These are phyloP conservation scores for Agrotis ipsilon DNA, from an alignment of 2,888 invertebrate species.

Conservation along the genomic window DNA sequence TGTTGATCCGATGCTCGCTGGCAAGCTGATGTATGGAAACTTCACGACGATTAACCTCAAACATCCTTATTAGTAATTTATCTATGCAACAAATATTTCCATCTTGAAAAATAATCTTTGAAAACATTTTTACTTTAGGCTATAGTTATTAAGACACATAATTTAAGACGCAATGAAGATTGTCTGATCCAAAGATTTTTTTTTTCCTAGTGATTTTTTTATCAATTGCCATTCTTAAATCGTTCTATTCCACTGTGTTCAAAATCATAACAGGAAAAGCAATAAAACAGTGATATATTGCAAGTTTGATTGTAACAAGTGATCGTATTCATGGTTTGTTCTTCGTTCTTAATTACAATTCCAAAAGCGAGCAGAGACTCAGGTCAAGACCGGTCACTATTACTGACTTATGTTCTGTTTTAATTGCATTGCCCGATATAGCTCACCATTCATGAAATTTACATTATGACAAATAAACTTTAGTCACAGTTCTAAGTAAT, in stretches of 20 bases:
- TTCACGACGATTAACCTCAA: conserved; percentile 2
- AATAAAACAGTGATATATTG: conserved; percentile 19
- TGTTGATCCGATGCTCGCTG: conserved; percentile 18
- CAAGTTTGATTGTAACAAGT: conserved; percentile 37
- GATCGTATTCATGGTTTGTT: conserved; percentile 43
- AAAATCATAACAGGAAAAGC: conserved; percentile 3
- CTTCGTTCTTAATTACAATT: conserved; percentile 61
- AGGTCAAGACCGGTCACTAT: conserved; percentile 68
- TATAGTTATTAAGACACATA: no score
- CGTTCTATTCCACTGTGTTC: background rate
- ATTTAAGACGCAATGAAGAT: no score
- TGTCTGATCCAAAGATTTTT: background rate
- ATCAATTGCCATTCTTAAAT: conserved; percentile 2
- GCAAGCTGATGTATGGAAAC: conserved; percentile 11
- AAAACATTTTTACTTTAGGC: no score
- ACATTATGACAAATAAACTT: conserved; percentile 61
- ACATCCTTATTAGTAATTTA: conserved; percentile 14
- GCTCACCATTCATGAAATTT: conserved; percentile 59
- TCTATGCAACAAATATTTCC: conserved; percentile 8
- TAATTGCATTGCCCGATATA: conserved; percentile 64
- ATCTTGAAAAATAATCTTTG: background rate
- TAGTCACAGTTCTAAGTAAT: conserved; percentile 62
- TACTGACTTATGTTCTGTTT: conserved; percentile 63
- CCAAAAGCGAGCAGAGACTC: conserved; percentile 59
- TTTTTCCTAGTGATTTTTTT: background rate